Evolutionary conservation across 2,888 invertebrate species (phyloP), one percentile per base, ranked within the genome.

Genomic region (Ormyrus nitidulus): DNA sequence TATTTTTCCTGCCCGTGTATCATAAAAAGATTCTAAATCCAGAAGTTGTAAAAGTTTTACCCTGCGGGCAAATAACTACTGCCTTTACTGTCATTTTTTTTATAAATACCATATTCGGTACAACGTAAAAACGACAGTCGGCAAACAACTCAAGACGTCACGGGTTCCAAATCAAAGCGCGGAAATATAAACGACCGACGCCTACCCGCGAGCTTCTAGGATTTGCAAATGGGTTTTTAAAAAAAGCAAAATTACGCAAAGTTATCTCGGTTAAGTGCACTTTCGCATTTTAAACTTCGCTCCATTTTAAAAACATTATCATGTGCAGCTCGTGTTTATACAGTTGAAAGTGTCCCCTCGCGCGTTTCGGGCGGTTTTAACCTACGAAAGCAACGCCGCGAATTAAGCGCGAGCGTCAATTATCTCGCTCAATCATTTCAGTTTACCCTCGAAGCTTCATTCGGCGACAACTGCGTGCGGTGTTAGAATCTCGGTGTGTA

Each of bases 21-120:
- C 9, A 51, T 48, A 51, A 49, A 51, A 51, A 51, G 66, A 34
- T 19, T 66, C 53, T 51, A 66, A 66, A 66, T 66, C 51, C 53
- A 49, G 46, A 19, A 65, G 65, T 65, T 65, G 9, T n/a, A 13
- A 34, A 61, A 61, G 61, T 46, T 11, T 34, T 10, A 54, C 11
- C 54, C 54, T n/a, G 11, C 54, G 6, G 11, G 46, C 48, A 64
- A n/a, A 7, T 46, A 46, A 64, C n/a, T 64, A 6, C 48, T 48
- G 7, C 8, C 13, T 46, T 11, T 11, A 51, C 19, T 6, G 49
- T n/a, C 48, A 48, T 5, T 61, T 61, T 61, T 2, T 19, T 19
- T 19, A 19, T 19, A 19, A 19, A 19, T 19, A 19, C 19, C 19
- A 19, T 19, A 19, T 19, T 19, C 19, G 19, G 1, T 19, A 19